Conservation (phyloP, 2,888 invertebrate species). For the Acanthosepion pharaonis region DNA sequence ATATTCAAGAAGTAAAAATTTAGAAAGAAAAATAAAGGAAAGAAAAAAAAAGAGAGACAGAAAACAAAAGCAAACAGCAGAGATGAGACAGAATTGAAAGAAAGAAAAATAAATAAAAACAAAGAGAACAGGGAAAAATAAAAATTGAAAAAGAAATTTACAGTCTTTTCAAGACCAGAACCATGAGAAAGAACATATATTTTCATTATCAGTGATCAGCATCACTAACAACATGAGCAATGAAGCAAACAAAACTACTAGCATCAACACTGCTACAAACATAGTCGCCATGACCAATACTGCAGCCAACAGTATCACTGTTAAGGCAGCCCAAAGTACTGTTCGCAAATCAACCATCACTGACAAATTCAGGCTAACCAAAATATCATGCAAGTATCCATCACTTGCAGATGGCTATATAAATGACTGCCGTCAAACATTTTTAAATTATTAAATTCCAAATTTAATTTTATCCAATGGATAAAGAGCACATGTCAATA, state of each 20-base stretch:
- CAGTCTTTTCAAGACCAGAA: neutral
- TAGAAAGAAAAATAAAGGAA: too few species aligned
- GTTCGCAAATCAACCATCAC: slow-evolving; percentile 34
- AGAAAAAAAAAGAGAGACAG: too few species aligned
- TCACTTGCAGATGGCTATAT: neutral
- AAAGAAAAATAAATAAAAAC: neutral
- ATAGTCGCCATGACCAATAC: neutral
- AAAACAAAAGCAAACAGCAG: neutral
- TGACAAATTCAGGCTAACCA: neutral
- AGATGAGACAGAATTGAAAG: neutral
- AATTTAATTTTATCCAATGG: neutral
- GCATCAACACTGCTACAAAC: slow-evolving; percentile 39
- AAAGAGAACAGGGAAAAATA: neutral
- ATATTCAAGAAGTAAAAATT: too few species aligned
- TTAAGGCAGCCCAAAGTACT: neutral
- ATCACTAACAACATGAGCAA: neutral
- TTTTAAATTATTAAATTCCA: neutral
- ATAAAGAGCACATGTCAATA: neutral
- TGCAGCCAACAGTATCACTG: neutral
- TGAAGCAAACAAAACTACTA: neutral
- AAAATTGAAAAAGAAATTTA: neutral
- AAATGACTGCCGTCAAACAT: neutral
- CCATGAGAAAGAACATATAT: neutral
- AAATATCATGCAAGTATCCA: neutral
- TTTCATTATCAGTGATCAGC: neutral